These are phyloP conservation scores for Paracanthobrama guichenoti DNA, from an alignment of 2,113 vertebrate species.

Conservation along the genomic window DNA sequence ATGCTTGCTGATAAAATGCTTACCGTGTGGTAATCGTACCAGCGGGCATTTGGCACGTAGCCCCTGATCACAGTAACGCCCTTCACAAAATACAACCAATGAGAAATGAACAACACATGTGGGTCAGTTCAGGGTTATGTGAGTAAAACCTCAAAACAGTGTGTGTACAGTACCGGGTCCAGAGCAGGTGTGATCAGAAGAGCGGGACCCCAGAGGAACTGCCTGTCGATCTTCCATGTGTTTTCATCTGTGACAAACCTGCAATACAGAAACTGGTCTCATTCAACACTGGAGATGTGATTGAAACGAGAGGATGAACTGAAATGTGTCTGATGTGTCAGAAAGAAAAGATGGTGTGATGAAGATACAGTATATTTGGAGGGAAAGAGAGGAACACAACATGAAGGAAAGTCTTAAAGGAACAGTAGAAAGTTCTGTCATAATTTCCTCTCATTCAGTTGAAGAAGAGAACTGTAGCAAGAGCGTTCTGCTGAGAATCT, in stretches of 20 bases:
- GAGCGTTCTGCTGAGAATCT: too few relatives aligned
- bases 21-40: conserved; percentile 82
- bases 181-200: conserved; percentile 88
- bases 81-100: conserved; percentile 61
- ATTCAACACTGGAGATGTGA: not conserved
- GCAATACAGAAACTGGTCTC: conserved; percentile 12
- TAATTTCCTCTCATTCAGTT: too few relatives aligned
- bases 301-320: not conserved
- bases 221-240: conserved; percentile 83
- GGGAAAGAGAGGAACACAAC: too few relatives aligned
- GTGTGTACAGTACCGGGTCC: conserved; percentile 63
- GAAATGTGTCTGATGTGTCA: not conserved
- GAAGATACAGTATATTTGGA: too few relatives aligned
- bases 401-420: too few relatives aligned
- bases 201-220: conserved; percentile 92
- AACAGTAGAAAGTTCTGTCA: too few relatives aligned
- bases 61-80: conserved; percentile 49
- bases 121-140: not conserved
- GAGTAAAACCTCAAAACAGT: too few relatives aligned
- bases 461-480: too few relatives aligned
- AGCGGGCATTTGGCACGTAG: conserved; percentile 74
- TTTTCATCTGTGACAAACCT: conserved; percentile 83
- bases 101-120: not conserved
- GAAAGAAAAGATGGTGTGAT: too few relatives aligned
- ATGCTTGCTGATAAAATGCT: conserved; percentile 53